These are phyloP conservation scores for Huso huso DNA, from an alignment of 2,797 vertebrate species.

Conservation along the genomic window DNA sequence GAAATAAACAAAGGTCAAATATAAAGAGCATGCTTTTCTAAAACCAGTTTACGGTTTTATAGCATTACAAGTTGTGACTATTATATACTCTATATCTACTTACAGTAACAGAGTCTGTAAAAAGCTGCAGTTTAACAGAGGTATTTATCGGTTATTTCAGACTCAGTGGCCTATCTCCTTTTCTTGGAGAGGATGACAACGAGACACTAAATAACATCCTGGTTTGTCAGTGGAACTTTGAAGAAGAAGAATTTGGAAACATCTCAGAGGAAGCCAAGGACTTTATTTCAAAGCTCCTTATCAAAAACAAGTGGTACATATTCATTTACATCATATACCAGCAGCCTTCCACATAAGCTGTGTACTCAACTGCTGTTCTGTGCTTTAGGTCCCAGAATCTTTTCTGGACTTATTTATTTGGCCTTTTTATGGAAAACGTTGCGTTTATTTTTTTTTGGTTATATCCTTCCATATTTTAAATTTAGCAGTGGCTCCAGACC, in stretches of 20 bases:
- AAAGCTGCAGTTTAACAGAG: background rate
- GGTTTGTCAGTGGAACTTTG: slow-evolving; percentile 86
- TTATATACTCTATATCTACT: background rate
- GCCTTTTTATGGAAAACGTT: no score
- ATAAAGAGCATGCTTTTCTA: no score
- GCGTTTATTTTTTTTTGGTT: no score
- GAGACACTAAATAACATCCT: slow-evolving; percentile 94
- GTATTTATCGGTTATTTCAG: slow-evolving; percentile 38
- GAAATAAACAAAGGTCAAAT: no score
- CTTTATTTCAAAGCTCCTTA: slow-evolving; percentile 86
- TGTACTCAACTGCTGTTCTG: no score
- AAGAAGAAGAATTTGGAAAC: slow-evolving; percentile 79
- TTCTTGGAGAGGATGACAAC: slow-evolving; percentile 87
- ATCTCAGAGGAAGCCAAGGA: slow-evolving; percentile 87
- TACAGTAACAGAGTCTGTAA: background rate
- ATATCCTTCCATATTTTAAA: no score
- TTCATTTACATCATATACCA: background rate
- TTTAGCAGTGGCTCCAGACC: no score
- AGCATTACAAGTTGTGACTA: no score
- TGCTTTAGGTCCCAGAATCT: no score
- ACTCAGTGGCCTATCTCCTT: slow-evolving; percentile 88
- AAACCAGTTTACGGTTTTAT: no score
- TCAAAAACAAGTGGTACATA: slow-evolving; percentile 89
- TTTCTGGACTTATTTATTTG: no score
- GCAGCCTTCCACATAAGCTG: background rate